Conservation (phyloP, 1,140 invertebrate genomes). For the Parasteatoda tepidariorum region DNA sequence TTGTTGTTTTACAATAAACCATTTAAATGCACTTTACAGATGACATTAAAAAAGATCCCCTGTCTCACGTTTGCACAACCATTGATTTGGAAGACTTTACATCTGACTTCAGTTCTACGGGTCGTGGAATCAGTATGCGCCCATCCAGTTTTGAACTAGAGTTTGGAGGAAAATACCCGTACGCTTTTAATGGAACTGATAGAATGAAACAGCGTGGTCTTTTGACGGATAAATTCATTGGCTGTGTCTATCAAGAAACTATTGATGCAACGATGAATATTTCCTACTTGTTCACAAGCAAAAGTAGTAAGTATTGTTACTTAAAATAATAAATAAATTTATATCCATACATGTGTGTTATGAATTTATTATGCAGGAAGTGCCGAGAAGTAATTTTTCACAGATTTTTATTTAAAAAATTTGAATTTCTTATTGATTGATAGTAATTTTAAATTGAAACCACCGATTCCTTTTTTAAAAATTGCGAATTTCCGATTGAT, state of each 20-base stretch:
- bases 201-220: neutral
- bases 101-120: neutral
- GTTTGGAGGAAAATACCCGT: conserved; percentile 3
- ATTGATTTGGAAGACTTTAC: neutral
- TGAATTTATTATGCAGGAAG: no score
- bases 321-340: neutral
- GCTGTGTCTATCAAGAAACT: conserved; percentile 11
- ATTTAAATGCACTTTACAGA: no score
- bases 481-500: no score
- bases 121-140: neutral
- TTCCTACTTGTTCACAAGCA: conserved; percentile 12
- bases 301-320: neutral
- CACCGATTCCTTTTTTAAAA: no score
- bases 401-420: no score
- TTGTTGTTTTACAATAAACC: no score
- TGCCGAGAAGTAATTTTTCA: no score
- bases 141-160: neutral
- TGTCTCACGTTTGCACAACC: conserved; percentile 3
- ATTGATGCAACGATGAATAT: neutral
- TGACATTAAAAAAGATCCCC: conserved; percentile 7
- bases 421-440: no score
- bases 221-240: conserved; percentile 7
- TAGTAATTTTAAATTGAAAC: no score
- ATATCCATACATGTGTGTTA: no score
- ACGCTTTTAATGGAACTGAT: conserved; percentile 10